Evolutionary conservation across 2,797 vertebrate species (phyloP).

Genomic region (Coendou prehensilis): DNA sequence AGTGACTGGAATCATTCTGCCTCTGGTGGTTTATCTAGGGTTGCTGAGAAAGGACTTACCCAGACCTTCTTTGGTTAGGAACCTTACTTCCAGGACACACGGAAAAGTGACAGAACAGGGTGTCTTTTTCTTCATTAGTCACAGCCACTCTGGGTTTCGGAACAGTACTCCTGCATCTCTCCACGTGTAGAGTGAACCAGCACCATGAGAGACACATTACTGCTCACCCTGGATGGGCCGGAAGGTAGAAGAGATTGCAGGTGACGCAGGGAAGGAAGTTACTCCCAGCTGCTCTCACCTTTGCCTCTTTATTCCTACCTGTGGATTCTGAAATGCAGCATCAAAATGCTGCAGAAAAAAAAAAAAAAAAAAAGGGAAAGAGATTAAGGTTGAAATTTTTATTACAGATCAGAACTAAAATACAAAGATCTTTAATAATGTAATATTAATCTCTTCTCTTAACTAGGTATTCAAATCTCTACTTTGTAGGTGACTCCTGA

Average conservation of each 20-base stretch:
- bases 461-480: neutral
- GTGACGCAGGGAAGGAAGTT: rapidly evolving
- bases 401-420: conserved; percentile 29
- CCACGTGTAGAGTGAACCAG: rapidly evolving
- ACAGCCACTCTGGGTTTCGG: neutral
- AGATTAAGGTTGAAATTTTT: conserved; percentile 34
- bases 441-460: neutral
- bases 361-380: neutral
- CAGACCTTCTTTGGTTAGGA: neutral
- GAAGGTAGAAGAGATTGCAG: neutral
- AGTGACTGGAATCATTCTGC: neutral
- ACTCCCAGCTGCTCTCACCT: no score
- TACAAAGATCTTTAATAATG: neutral
- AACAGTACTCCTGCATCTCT: neutral
- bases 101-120: neutral
- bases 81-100: neutral
- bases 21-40: neutral
- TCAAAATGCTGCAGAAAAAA: neutral
- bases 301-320: neutral
- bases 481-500: neutral
- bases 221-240: neutral
- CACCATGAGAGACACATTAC: rapidly evolving
- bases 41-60: neutral
- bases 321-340: neutral
- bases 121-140: neutral